Evolutionary conservation across 2,888 invertebrate genomes (phyloP), one percentile per base, ranked within the genome.

Genomic region (Macrophya alboannulata): DNA sequence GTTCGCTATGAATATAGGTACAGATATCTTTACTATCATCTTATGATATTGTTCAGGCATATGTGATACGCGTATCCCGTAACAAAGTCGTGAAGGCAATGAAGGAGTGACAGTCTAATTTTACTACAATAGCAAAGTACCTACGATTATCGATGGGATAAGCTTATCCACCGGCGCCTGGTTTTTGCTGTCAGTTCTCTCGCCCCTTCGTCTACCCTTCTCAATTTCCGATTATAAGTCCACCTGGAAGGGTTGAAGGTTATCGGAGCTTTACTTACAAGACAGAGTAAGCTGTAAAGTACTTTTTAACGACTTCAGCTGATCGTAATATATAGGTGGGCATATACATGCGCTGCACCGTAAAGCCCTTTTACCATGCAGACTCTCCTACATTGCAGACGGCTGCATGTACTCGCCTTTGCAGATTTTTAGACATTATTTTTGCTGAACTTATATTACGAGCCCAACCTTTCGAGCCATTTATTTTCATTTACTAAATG

Each of bases 361-460:
- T 21, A 25, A 62, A 21, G 62, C 3, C 62, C 25, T 21, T 62
- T 31, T 62, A 25, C 21, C 21, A 25, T 25, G 21, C 9, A 10
- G 21, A 21, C 12, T 25, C 25, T 62, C 25, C 10, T 62, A 21
- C 62, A 21, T 21, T 55, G n/a, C n/a, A 21, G 62, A 62, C 62
- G 10, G 62, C 8, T 21, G 25, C 25, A 31, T 21, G 25, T 12
- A 31, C 62, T 62, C 62, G 62, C 25, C 12, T 62, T 1, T 62
- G n/a, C n/a, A n/a, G 21, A 21, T 62, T 62, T 31, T 62, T 21
- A 62, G 12, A 51, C 76, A 21, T 76, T 48, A 31, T 48, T 25
- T 48, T 76, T 76, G 45, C 76, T n/a, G 48, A 48, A 76, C 25
- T 76, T 76, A 21, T 48, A 62, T 62, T 62, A 45, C 76, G 31